These are phyloP conservation scores for Augochlora pura DNA, from an alignment of 1,140 invertebrate species.

Conservation along the genomic window DNA sequence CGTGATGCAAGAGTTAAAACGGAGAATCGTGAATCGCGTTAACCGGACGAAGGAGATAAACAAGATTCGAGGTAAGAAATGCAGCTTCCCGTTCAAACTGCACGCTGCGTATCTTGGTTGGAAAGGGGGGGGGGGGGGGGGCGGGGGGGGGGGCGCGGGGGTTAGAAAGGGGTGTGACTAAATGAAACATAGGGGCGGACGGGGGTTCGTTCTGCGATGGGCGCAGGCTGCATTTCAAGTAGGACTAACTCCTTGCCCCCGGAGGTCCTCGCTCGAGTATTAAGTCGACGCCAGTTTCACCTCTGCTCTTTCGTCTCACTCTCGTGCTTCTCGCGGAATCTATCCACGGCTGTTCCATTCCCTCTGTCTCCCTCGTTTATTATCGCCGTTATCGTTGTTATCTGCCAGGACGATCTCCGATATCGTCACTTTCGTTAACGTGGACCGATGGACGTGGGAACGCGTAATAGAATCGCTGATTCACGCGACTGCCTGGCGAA, in stretches of 20 bases:
- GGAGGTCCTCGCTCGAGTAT: conserved; percentile 60
- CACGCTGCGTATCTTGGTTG: conserved; percentile 27
- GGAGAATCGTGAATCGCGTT: not conserved
- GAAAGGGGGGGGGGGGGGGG: not conserved
- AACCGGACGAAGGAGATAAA: conserved; percentile 33
- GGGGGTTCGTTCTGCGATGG: conserved; percentile 64
- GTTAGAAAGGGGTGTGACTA: conserved; percentile 2
- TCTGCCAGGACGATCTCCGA: not conserved
- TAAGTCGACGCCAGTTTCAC: conserved; percentile 58
- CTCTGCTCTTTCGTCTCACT: conserved; percentile 25
- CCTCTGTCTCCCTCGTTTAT: conserved; percentile 1
- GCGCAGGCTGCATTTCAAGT: conserved; percentile 70
- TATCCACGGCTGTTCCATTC: not conserved
- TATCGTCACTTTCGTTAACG: conserved; percentile 5
- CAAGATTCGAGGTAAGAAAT: conserved; percentile 23
- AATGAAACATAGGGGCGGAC: conserved; percentile 35
- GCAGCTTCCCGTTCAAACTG: conserved; percentile 27
- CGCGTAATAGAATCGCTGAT: conserved; percentile 29
- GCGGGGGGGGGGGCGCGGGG: not conserved
- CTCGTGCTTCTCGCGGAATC: not conserved
- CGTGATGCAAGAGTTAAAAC: not conserved
- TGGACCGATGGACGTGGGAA: not conserved
- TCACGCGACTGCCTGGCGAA: not conserved
- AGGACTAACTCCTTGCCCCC: conserved; percentile 59
- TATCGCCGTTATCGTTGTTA: conserved; percentile 16